Base-by-base conservation (phyloP, 2,113 vertebrate species). In the Lepisosteus oculatus region DNA sequence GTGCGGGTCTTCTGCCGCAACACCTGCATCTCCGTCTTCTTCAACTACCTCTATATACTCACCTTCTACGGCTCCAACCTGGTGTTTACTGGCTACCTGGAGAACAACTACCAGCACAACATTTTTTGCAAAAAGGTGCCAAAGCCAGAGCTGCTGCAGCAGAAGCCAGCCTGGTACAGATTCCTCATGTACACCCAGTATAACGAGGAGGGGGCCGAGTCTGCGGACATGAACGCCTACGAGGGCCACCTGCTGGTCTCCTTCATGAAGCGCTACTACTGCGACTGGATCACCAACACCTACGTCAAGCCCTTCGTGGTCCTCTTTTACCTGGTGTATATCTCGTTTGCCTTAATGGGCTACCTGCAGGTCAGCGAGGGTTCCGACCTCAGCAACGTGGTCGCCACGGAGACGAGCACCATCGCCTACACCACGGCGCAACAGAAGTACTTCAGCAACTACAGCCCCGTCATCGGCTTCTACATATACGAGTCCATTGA, bases 281-380 rank as follows among this genome's bases (percentile, higher is more conserved):
- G 95, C 84, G 96, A 98, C 92, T 99, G 97, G 97, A 98, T 99
- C 91, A 99, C 97, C 76, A 99, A 99, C 87, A 99, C 97, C 65
- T 99, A 99, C 0, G 97, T 99, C 79, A 99, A 99, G 83, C 97
- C 97, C 86, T 99, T 99, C 87, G 96, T 99, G 88, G 95, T 99
- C 81, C 96, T 99, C 87, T 95, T 98, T 87, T 99, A 99, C 83
- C 93, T 99, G 86, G 94, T 99, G 86, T 99, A 99, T 93, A 95
- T 99, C 93, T 99, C 97, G 80, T 99, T 99, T 89, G 97, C 96
- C 84, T 90, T 99, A 91, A 99, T 99, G 97, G 97, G 97, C 84
- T 98, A 98, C 85, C 88, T 99, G 78, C 97, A 99, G 95, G 96
- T 98, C 83, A 97, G 93, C 73, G 96, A 99, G 91, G 97, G 97